phyloP scores from a whole-genome alignment of 2,797 vertebrate species.

The Micropoecilia bifurca region DNA sequence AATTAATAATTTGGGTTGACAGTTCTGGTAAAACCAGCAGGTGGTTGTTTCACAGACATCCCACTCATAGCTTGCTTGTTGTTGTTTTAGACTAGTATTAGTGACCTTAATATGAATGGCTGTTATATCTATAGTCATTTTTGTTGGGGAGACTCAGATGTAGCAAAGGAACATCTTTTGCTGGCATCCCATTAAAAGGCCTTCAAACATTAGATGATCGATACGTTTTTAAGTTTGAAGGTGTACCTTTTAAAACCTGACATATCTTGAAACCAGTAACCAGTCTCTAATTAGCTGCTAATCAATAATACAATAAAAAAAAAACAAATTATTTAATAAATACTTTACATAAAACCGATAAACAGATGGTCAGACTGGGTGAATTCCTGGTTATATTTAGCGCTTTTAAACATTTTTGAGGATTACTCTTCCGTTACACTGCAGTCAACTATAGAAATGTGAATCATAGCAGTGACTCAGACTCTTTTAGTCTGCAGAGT shows the following conservation, averaged over 20 bases:
- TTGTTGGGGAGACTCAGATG: not conserved
- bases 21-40: not conserved
- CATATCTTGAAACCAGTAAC: not conserved
- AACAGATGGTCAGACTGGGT: not conserved
- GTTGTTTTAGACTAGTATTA: not conserved
- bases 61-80: not conserved
- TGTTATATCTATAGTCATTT: not conserved
- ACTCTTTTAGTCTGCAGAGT: conserved; percentile 18
- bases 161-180: not conserved
- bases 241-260: not conserved
- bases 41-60: not conserved
- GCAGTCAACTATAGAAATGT: not conserved
- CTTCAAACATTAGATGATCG: not conserved
- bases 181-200: not conserved
- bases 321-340: not conserved
- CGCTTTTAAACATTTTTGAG: conserved; percentile 20
- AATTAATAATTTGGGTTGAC: not conserved
- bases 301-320: not conserved
- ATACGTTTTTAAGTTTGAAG: not conserved
- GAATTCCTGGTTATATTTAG: not conserved
- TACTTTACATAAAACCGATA: conserved; percentile 14
- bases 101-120: not conserved
- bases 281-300: not conserved
- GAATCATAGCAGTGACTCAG: conserved; percentile 8
- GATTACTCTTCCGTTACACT: not conserved